Conservation (phyloP, 2,888 invertebrate species). For the Agriopis marginaria region DNA sequence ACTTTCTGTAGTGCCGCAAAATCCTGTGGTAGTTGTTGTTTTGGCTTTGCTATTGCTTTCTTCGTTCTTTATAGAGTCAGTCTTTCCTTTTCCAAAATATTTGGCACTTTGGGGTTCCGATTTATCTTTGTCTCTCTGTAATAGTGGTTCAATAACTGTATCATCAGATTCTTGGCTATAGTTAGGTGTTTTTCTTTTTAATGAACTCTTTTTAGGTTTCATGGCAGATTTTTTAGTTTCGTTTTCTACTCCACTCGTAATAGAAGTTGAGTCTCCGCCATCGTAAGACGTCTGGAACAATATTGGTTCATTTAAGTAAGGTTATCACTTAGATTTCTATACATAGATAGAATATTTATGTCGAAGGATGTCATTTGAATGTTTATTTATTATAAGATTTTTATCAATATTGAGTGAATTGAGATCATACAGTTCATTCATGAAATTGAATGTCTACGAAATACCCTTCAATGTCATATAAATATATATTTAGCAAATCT, state of each 20-base stretch:
- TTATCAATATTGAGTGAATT: too few relatives aligned
- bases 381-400: not conserved
- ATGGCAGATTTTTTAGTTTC: slow-evolving; percentile 71
- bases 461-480: too few relatives aligned
- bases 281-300: slow-evolving; percentile 78
- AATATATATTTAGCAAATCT: too few relatives aligned
- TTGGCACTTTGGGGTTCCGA: slow-evolving; percentile 74
- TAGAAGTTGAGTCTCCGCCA: slow-evolving; percentile 72
- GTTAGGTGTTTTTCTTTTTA: slow-evolving; percentile 74
- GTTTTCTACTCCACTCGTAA: slow-evolving; percentile 77
- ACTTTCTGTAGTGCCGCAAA: slow-evolving; percentile 54
- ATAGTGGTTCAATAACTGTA: slow-evolving; percentile 75
- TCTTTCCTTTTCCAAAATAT: slow-evolving; percentile 73
- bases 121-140: slow-evolving; percentile 72
- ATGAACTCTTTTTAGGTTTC: slow-evolving; percentile 78
- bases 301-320: not conserved
- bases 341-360: not conserved
- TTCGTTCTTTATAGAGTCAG: slow-evolving; percentile 64
- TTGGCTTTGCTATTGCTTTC: slow-evolving; percentile 55
- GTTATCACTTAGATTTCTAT: too few relatives aligned
- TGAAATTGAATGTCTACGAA: too few relatives aligned
- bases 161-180: slow-evolving; percentile 76
- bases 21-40: slow-evolving; percentile 45
- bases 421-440: too few relatives aligned
- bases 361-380: too few relatives aligned